A percentile compares a stretch with the other conserved stretches of the same genome.
Conservation (phyloP, 2,797 vertebrate genomes). For the Prunella strophiata region DNA sequence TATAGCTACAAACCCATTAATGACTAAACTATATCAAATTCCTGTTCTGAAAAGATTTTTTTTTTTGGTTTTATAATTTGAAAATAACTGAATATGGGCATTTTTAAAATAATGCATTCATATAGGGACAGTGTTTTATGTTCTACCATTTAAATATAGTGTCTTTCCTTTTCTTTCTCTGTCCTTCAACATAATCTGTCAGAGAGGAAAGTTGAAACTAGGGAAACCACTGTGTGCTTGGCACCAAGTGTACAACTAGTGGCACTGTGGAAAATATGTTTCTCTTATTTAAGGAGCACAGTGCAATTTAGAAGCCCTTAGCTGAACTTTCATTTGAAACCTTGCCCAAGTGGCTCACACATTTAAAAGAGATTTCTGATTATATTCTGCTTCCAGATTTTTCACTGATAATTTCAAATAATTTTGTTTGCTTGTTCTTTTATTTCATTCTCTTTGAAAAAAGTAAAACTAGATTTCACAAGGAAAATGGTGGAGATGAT, state of each 20-base stretch:
- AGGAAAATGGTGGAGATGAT: not conserved
- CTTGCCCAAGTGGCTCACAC: not conserved
- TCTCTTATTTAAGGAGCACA: not conserved
- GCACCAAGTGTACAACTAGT: not conserved
- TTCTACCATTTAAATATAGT: not conserved
- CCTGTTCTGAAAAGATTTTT: not conserved
- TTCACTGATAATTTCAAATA: not conserved
- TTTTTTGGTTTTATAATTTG: not conserved
- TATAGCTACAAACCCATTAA: not conserved
- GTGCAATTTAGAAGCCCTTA: not conserved
- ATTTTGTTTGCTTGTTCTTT: not conserved
- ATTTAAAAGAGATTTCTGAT: not conserved
- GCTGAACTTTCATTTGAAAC: not conserved
- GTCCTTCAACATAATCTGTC: not conserved
- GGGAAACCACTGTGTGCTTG: not conserved
- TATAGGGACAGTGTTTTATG: not conserved
- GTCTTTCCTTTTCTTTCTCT: not conserved
- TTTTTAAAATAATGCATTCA: not conserved
- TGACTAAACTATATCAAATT: not conserved
- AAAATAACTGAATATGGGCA: not conserved
- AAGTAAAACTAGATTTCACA: not conserved
- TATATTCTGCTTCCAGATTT: not conserved
- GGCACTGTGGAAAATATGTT: not conserved
- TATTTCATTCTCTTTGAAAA: not conserved
- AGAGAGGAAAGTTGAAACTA: not conserved